Evolutionary conservation across 2,888 invertebrate genomes (phyloP).

Genomic region (Cataglyphis albicans): DNA sequence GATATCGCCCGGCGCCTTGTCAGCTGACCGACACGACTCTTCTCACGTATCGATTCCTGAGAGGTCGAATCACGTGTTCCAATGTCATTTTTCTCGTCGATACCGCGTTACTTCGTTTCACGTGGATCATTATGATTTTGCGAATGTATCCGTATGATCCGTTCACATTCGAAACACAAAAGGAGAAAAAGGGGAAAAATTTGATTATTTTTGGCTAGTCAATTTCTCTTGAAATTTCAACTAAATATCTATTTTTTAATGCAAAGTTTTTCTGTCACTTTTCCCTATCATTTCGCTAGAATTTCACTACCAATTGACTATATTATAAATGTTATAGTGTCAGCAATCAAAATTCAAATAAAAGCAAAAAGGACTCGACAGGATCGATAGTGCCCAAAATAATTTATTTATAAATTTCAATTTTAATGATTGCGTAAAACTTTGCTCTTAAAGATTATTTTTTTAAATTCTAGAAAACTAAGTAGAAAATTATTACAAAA

Average conservation of each 20-base stretch:
- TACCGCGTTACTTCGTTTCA: conserved; percentile 28
- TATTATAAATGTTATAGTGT: background rate
- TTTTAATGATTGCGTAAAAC: background rate
- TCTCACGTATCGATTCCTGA: conserved; percentile 59
- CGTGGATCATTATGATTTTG: background rate
- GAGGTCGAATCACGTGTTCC: conserved; percentile 60
- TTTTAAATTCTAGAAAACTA: background rate
- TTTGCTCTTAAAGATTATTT: conserved; percentile 7
- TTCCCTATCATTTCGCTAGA: background rate
- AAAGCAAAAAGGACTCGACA: background rate
- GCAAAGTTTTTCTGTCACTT: background rate
- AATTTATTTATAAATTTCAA: conserved; percentile 6
- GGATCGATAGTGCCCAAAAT: background rate
- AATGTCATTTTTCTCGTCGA: conserved; percentile 1
- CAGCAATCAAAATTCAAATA: background rate
- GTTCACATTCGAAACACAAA: background rate
- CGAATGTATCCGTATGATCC: background rate
- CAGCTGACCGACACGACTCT: conserved; percentile 59
- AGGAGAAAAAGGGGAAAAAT: background rate
- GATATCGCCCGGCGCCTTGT: conserved; percentile 57
- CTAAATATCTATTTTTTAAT: background rate
- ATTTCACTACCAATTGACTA: background rate
- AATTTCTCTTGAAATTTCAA: background rate
- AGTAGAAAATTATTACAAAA: background rate
- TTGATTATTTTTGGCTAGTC: background rate